Evolutionary conservation across 2,888 invertebrate species (phyloP).

Genomic region (Dione juno): DNA sequence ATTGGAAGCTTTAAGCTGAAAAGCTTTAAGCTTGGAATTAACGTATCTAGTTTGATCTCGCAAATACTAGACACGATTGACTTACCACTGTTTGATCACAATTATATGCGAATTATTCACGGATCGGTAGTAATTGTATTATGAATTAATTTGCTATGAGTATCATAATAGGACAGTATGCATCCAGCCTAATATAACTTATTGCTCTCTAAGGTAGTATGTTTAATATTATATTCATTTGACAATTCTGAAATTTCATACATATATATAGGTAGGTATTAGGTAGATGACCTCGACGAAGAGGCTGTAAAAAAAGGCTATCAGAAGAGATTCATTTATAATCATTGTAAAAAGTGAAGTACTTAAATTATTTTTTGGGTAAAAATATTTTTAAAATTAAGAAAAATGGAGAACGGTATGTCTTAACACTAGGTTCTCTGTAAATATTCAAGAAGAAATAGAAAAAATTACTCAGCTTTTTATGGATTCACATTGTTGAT

Average conservation of each 20-base stretch:
- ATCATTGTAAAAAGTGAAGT: too few relatives aligned
- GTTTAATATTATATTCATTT: neutral
- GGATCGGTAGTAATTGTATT: constrained; percentile 9
- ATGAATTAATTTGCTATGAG: constrained; percentile 2
- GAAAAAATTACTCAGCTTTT: neutral
- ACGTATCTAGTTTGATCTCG: neutral
- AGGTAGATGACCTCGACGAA: too few relatives aligned
- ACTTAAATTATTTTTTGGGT: neutral
- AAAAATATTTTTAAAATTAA: neutral
- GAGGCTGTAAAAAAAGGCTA: too few relatives aligned
- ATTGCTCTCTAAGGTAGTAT: neutral
- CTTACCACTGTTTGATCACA: neutral
- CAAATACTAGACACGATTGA: neutral
- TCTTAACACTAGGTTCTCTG: neutral
- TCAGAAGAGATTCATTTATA: too few relatives aligned
- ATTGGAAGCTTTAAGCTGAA: too few relatives aligned
- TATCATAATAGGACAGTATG: neutral
- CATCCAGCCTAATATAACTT: neutral
- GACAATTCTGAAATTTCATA: too few relatives aligned
- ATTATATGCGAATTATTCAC: constrained; percentile 5
- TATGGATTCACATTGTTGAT: neutral
- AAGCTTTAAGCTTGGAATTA: too few relatives aligned
- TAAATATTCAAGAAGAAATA: neutral
- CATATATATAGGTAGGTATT: too few relatives aligned
- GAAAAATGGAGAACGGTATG: neutral